phyloP scores from a whole-genome alignment of 2,888 invertebrate species.

The Iselma pallidipennis region DNA sequence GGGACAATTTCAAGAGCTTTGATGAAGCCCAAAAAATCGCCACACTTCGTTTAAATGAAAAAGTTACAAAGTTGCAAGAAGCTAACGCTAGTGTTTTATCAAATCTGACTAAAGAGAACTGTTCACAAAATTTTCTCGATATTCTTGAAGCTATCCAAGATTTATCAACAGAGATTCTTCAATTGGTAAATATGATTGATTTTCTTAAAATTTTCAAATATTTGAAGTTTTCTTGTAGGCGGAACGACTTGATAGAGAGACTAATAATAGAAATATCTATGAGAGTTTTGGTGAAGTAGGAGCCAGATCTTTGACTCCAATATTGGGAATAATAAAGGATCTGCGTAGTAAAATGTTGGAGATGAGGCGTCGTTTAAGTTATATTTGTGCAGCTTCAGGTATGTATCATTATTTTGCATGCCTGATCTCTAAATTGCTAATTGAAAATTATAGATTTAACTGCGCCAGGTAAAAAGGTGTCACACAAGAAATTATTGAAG shows the following conservation, averaged over 20 bases:
- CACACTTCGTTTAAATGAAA: constrained; percentile 51
- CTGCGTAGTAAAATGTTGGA: constrained; percentile 53
- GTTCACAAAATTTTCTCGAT: constrained; percentile 37
- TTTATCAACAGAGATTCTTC: constrained; percentile 51
- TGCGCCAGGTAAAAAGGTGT: constrained; percentile 40
- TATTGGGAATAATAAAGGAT: constrained; percentile 34
- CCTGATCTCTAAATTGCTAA: background rate
- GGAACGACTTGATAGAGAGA: constrained; percentile 30
- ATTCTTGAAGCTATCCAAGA: constrained; percentile 52
- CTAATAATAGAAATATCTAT: constrained; percentile 22
- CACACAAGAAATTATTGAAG: constrained; percentile 39
- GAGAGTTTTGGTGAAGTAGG: constrained; percentile 14
- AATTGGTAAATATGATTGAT: constrained; percentile 43
- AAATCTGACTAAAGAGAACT: constrained; percentile 41
- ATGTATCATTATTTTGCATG: constrained; percentile 10
- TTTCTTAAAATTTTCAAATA: background rate
- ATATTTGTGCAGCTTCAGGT: constrained; percentile 54
- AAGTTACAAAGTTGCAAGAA: constrained; percentile 54
- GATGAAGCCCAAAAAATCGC: constrained; percentile 54
- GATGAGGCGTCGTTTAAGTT: constrained; percentile 52
- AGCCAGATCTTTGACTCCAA: constrained; percentile 14
- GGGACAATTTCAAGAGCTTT: constrained; percentile 40
- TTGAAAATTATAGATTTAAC: constrained; percentile 41
- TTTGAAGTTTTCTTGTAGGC: constrained; percentile 36
- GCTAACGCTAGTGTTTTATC: constrained; percentile 46